phyloP scores from a whole-genome alignment of 2,888 invertebrate genomes.

The Gastrophysa polygoni region DNA sequence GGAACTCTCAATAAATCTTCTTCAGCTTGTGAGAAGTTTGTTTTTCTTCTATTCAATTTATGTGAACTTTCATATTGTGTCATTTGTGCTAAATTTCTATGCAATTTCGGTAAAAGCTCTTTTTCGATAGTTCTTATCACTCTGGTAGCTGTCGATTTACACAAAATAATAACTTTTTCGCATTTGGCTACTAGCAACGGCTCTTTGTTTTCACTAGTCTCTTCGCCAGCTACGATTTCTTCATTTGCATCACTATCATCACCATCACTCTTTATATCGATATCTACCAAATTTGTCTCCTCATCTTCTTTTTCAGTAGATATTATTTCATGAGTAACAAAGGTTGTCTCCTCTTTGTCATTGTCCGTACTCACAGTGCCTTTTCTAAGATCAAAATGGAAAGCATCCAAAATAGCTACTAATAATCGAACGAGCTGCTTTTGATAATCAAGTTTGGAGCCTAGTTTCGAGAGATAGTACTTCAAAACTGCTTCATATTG shows the following conservation, averaged over 20 bases:
- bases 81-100: constrained; percentile 71
- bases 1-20: constrained; percentile 91
- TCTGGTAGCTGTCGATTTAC: constrained; percentile 75
- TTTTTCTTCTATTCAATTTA: constrained; percentile 75
- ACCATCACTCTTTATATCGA: too few species aligned
- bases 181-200: constrained; percentile 47
- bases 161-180: constrained; percentile 63
- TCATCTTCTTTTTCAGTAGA: background rate
- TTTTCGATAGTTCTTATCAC: constrained; percentile 65
- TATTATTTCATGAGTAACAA: background rate
- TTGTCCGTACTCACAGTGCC: constrained; percentile 50
- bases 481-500: constrained; percentile 84
- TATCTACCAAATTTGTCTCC: background rate
- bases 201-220: constrained; percentile 30
- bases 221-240: constrained; percentile 48
- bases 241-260: constrained; percentile 57
- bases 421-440: constrained; percentile 81
- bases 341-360: background rate
- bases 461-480: constrained; percentile 78
- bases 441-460: constrained; percentile 74
- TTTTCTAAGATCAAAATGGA: constrained; percentile 87
- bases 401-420: constrained; percentile 83
- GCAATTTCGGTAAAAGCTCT: constrained; percentile 79
- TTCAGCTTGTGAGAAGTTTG: constrained; percentile 77
- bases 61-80: constrained; percentile 78